Base-by-base conservation (phyloP, 2,888 invertebrate species). In the Macrosiphum euphorbiae region DNA sequence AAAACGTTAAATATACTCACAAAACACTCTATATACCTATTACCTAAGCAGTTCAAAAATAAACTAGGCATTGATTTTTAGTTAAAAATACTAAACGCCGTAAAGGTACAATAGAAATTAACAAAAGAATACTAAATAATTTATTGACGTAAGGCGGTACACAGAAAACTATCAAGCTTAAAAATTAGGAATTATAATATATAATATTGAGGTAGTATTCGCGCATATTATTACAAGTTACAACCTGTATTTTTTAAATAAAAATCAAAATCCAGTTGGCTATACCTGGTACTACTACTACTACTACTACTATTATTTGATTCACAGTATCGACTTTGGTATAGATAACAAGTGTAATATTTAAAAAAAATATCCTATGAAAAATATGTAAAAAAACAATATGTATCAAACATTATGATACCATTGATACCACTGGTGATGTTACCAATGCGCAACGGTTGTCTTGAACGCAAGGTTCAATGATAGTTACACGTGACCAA, bases 401-500 rank as follows among this genome's bases (percentile, higher is more conserved):
- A 8, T 78, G 78, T 41, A 78, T 35, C 35, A 20, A 35, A 78
- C 35, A 78, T 78, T 35, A 35, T 35, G 20, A 55, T 55, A 55
- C 20, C 20, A 55, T 8, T 35, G 20, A 55, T 55, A 55, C 20
- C 20, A 55, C 20, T 8, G 78, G 78, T 35, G 20, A 78, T 78
- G 16, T n/a, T 78, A 20, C 78, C 20, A 78, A 35, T 78, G 78
- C 35, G 35, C 20, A 78, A 78, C 78, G 8, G 78, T 78, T 35
- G 78, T 78, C 78, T 78, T 20, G 35, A 41, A 35, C 20, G 58
- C 47, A 47, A 47, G 11, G 58, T 87, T 50, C 41, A 67, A 88
- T 92, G 78, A 78, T 91, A 44, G 85, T 86, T 50, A 35, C 87
- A 87, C 92, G 92, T 92, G 92, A 92, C 92, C 92, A 41, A 92